Percentiles rank a stretch among this genome's conserved stretches.
Evolutionary conservation across 2,113 vertebrate species (phyloP).

Genomic region (Petrocephalus microphthalmus): DNA sequence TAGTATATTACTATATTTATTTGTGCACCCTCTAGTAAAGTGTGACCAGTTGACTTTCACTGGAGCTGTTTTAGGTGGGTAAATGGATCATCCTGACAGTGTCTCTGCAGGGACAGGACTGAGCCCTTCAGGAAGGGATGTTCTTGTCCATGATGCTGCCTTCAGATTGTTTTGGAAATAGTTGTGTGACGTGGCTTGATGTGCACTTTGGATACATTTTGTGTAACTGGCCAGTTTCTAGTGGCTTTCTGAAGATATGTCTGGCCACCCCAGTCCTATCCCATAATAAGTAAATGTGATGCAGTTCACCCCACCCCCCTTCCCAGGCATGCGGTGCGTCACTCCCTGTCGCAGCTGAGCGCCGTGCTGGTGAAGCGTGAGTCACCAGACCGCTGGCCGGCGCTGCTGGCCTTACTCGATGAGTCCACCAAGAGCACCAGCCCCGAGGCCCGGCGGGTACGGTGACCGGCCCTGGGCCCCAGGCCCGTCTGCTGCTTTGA

Average conservation of each 20-base stretch:
- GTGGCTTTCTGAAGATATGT: not conserved
- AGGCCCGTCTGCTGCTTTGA: not conserved
- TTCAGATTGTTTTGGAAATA: not conserved
- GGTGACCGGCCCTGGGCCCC: not conserved
- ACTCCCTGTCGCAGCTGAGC: constrained; percentile 75
- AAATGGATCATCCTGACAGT: not conserved
- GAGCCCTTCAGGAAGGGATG: not conserved
- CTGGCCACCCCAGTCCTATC: not conserved
- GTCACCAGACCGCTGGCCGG: constrained; percentile 75
- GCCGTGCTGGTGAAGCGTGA: constrained; percentile 76
- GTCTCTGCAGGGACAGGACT: not conserved
- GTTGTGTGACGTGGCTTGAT: not conserved
- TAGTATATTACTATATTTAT: no score
- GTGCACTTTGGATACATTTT: not conserved
- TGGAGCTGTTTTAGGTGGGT: not conserved
- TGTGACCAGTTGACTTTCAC: not conserved
- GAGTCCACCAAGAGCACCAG: constrained; percentile 66
- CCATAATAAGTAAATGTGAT: not conserved
- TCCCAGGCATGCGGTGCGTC: constrained; percentile 71
- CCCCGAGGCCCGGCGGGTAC: constrained; percentile 68
- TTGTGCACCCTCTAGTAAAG: no score
- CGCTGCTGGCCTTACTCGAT: constrained; percentile 69
- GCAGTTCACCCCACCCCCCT: not conserved
- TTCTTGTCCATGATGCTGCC: not conserved
- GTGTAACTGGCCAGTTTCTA: not conserved